Conservation (phyloP, 2,113 vertebrate genomes). For the Hemiscyllium ocellatum region DNA sequence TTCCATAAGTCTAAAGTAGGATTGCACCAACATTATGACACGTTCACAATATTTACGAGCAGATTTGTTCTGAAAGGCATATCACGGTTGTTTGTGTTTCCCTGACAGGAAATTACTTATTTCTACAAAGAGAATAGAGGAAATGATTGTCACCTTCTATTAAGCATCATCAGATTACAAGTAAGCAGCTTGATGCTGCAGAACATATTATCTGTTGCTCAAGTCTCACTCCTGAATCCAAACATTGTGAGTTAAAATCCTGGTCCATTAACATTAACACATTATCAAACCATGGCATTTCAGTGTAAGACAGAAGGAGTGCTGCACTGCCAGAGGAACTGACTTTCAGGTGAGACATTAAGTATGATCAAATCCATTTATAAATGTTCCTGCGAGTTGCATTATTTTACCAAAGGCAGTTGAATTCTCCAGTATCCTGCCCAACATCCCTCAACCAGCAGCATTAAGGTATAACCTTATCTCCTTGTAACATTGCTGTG, state of each 20-base stretch:
- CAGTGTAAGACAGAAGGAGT: no score
- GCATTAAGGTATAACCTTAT: no score
- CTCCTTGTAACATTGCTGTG: no score
- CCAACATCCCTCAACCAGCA: no score
- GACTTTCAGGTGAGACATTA: no score
- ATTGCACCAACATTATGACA: background rate
- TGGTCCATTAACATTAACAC: background rate
- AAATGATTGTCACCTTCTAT: background rate
- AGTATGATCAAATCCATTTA: no score
- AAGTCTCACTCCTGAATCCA: no score
- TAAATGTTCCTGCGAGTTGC: background rate
- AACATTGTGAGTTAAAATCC: no score
- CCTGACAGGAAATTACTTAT: background rate
- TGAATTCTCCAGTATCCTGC: background rate
- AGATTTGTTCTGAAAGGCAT: background rate
- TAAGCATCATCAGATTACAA: background rate
- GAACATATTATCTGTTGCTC: background rate
- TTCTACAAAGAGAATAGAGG: background rate
- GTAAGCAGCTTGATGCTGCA: background rate
- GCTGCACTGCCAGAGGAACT: no score
- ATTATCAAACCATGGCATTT: background rate
- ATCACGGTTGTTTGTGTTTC: background rate
- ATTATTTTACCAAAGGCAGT: background rate
- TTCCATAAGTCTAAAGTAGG: background rate
- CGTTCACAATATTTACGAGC: background rate